Conservation (phyloP, 2,113 vertebrate genomes). For the Butorides virescens region DNA sequence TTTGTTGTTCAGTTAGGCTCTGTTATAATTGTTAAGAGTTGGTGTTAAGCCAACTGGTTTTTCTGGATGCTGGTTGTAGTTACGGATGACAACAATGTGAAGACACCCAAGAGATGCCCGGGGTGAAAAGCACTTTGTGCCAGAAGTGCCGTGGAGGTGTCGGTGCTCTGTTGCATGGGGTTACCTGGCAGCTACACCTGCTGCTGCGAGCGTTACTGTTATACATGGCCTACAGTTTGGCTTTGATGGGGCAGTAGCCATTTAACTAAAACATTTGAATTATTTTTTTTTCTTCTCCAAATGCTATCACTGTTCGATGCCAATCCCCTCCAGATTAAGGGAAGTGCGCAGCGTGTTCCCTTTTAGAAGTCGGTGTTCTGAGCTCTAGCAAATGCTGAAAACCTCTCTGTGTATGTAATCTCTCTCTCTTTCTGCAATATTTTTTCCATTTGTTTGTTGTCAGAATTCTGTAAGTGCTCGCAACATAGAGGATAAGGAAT, state of each 20-base stretch:
- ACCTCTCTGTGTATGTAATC: background rate
- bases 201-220: fast-evolving
- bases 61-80: background rate
- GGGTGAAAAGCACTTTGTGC: background rate
- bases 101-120: background rate
- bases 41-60: background rate
- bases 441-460: background rate
- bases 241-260: background rate
- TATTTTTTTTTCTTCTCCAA: background rate
- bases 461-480: background rate
- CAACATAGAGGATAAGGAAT: background rate
- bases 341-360: background rate
- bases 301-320: background rate
- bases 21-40: background rate
- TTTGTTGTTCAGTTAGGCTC: background rate
- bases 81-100: background rate
- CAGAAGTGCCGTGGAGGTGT: background rate
- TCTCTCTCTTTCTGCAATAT: background rate
- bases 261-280: background rate
- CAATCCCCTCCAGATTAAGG: background rate
- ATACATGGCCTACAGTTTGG: background rate
- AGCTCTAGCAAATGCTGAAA: background rate
- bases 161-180: background rate
- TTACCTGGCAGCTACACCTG: background rate
- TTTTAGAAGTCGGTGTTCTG: background rate